Percentiles rank a stretch among this genome's conserved stretches.
Conservation (phyloP, 2,888 invertebrate genomes). For the Apodemia zela region DNA sequence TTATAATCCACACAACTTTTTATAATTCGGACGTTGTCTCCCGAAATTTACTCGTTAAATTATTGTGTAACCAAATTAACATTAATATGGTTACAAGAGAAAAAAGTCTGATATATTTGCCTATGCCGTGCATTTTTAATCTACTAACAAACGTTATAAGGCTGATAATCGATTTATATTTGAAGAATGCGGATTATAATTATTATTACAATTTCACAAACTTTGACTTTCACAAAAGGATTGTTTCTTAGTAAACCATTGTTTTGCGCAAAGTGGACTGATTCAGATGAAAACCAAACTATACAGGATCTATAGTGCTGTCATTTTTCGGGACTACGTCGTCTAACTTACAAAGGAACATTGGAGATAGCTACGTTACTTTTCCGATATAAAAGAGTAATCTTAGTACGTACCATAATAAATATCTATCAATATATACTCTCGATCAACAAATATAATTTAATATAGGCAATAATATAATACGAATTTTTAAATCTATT, state of each 20-base stretch:
- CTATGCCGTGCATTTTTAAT: too few relatives aligned
- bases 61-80: not conserved
- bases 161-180: not conserved
- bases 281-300: not conserved
- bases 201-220: not conserved
- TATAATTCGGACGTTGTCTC: not conserved
- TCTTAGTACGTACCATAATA: slow-evolving; percentile 61
- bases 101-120: not conserved
- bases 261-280: not conserved
- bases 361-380: slow-evolving; percentile 45
- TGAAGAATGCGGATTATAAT: not conserved
- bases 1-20: not conserved
- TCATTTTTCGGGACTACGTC: slow-evolving; percentile 38
- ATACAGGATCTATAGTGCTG: slow-evolving; percentile 7
- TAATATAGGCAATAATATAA: slow-evolving; percentile 66
- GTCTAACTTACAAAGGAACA: slow-evolving; percentile 48
- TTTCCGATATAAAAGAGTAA: slow-evolving; percentile 56
- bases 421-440: slow-evolving; percentile 73
- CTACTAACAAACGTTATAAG: not conserved
- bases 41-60: not conserved
- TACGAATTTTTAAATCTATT: slow-evolving; percentile 60
- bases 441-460: slow-evolving; percentile 73
- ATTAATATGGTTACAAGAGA: not conserved
- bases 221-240: not conserved
- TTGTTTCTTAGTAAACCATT: not conserved